Evolutionary conservation across 2,797 vertebrate genomes (phyloP), one percentile per base, ranked within the genome.

Genomic region (Neoniphon sammara): DNA sequence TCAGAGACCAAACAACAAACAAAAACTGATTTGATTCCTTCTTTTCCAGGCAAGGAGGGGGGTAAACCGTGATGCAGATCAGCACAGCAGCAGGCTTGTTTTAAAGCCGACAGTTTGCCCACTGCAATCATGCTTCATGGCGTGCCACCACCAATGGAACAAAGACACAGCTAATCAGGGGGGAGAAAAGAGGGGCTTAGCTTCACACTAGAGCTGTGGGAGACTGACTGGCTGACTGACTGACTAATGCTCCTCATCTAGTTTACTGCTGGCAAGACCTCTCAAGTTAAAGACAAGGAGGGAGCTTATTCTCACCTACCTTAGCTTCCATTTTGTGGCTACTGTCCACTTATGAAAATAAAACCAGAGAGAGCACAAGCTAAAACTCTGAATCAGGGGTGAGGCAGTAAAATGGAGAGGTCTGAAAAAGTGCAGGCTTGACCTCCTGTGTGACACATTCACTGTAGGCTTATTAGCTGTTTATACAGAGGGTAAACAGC

Each of bases 401-500:
- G 30, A 5, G 44, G 65, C 60, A 30, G 61, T 50, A 47, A 78
- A 73, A 70, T 54, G 11, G 47, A 81, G 67, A 66, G 36, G 23
- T 66, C 49, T 81, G 56, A 64, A 15, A 42, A 82, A 76, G 63
- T 11, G 30, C 31, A 59, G 59, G 55, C 60, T 56, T 80, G 86
- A 87, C 86, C 82, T 79, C 69, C 66, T n/a, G 59, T 71, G 80
- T 82, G 84, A 85, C 81, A 78, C 75, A 58, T 71, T 82, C 82
- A 85, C 66, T 67, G 78, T 64, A 36, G 79, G 71, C 80, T 88
- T 88, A 89, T 91, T 87, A 87, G 70, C 82, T 89, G 88, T 91
- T 91, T 89, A 91, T 89, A 76, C 75, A 77, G 74, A 81, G 83
- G 82, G 88, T 91, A 92, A 93, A 92, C 93, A 93, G 86, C 89